Evolutionary conservation across 2,888 invertebrate genomes (phyloP).

Genomic region (Agrotis exclamationis): DNA sequence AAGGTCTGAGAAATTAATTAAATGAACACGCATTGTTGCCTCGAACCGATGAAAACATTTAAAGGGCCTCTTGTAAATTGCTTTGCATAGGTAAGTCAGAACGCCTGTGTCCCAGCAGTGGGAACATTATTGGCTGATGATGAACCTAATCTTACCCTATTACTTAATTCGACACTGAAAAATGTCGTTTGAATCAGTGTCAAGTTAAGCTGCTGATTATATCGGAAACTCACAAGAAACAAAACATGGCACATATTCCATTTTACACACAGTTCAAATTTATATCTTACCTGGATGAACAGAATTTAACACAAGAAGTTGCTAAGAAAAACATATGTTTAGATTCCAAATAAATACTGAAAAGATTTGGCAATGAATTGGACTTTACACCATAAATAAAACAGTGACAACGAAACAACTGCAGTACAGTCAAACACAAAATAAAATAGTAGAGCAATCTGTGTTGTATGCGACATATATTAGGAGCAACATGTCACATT

Average conservation of each 20-base stretch:
- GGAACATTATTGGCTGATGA: too few species aligned
- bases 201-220: too few species aligned
- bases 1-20: conserved; percentile 35
- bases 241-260: too few species aligned
- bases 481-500: conserved; percentile 44
- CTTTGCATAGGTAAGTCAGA: background rate
- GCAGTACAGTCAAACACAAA: conserved; percentile 36
- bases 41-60: conserved; percentile 21
- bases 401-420: conserved; percentile 1
- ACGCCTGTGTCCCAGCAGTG: too few species aligned
- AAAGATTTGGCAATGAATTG: conserved; percentile 12
- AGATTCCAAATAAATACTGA: background rate
- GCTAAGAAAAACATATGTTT: background rate
- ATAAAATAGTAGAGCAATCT: conserved; percentile 41
- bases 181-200: too few species aligned
- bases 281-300: background rate
- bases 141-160: too few species aligned
- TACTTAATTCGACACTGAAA: too few species aligned
- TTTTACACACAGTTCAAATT: too few species aligned
- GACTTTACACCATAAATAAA: conserved; percentile 5
- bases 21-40: conserved; percentile 28
- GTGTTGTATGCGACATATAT: conserved; percentile 34
- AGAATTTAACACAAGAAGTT: background rate
- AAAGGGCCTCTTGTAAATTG: conserved; percentile 9
- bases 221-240: too few species aligned